phyloP scores from a whole-genome alignment of 2,113 vertebrate genomes.

The Tor tambroides region DNA sequence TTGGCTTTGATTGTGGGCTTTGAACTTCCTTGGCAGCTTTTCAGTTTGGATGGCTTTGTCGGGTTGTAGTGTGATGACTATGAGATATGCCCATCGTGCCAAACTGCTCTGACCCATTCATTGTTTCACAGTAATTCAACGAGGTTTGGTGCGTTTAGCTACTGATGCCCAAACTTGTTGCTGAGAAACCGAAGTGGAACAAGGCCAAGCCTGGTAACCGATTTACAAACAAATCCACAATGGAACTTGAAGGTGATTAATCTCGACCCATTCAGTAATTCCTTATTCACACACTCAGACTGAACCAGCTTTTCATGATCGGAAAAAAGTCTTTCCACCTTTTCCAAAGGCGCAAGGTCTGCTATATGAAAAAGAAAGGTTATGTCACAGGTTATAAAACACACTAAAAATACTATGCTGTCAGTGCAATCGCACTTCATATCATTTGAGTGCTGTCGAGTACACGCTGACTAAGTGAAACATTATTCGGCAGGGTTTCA shows the following conservation, averaged over 20 bases:
- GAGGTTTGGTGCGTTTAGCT: slow-evolving; percentile 3
- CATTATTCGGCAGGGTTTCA: not conserved
- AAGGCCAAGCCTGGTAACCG: slow-evolving; percentile 36
- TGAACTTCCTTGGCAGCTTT: slow-evolving; percentile 33
- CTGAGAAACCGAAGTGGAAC: slow-evolving; percentile 42
- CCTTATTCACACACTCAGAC: not conserved
- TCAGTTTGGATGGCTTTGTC: slow-evolving; percentile 12
- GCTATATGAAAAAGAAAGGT: not conserved
- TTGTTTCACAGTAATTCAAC: slow-evolving; percentile 36
- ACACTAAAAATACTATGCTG: too few relatives aligned
- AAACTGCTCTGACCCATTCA: slow-evolving; percentile 19
- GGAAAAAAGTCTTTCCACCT: not conserved
- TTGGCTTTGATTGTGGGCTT: slow-evolving; percentile 43
- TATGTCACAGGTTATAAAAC: too few relatives aligned
- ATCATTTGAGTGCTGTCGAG: slow-evolving; percentile 2
- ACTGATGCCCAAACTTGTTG: slow-evolving; percentile 43
- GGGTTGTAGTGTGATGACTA: not conserved
- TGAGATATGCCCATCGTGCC: not conserved
- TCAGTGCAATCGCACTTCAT: slow-evolving; percentile 1
- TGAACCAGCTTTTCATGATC: not conserved
- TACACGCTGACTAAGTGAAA: slow-evolving; percentile 9
- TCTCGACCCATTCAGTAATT: not conserved
- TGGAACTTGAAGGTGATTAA: not conserved
- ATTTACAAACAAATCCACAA: slow-evolving; percentile 42
- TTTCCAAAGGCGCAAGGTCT: not conserved